Evolutionary conservation across 2,797 vertebrate genomes (phyloP).

Genomic region (Tolypeutes matacus): DNA sequence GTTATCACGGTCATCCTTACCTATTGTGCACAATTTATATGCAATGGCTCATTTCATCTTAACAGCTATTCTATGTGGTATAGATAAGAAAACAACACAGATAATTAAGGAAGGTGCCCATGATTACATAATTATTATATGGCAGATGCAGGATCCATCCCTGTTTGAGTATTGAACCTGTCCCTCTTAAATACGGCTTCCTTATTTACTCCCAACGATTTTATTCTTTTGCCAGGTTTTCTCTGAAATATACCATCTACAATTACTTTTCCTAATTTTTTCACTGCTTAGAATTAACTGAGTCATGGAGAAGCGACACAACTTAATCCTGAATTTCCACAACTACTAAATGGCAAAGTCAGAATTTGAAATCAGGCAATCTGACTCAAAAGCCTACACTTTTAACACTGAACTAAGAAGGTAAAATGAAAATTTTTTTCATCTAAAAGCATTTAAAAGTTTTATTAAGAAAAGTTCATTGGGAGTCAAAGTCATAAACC

Average conservation of each 20-base stretch:
- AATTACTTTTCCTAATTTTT: neutral
- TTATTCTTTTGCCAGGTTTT: neutral
- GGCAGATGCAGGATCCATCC: neutral
- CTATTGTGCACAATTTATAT: neutral
- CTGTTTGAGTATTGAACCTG: neutral
- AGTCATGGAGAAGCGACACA: neutral
- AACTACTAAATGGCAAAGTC: neutral
- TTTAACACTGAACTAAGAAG: constrained; percentile 9
- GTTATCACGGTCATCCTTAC: neutral
- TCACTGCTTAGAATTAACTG: neutral
- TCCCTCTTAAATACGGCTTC: neutral
- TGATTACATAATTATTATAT: neutral
- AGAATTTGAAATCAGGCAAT: neutral
- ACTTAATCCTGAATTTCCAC: neutral
- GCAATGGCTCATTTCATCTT: neutral
- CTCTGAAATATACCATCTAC: neutral
- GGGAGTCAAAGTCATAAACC: neutral
- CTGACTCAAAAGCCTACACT: neutral
- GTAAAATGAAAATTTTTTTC: neutral
- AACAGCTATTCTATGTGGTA: neutral
- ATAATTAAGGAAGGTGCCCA: neutral
- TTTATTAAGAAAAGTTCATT: neutral
- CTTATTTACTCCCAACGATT: neutral
- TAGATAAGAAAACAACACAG: neutral
- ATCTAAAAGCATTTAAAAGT: neutral